Base-by-base conservation (phyloP, 2,113 vertebrate species). In the Columba janthina region DNA sequence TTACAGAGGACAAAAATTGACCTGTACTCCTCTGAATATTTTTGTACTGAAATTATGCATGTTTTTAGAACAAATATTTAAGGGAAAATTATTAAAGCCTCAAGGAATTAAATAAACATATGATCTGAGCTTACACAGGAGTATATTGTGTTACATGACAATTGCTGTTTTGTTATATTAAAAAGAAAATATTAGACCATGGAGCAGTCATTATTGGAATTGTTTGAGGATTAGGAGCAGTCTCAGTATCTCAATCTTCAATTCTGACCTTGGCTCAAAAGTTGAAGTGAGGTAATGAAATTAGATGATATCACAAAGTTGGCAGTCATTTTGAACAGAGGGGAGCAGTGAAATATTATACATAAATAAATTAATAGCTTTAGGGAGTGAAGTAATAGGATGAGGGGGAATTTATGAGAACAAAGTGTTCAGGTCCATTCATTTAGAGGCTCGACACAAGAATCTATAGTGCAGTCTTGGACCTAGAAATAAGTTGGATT, bases 231-330 rank as follows among this genome's bases (percentile, higher is more conserved):
- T 5, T 80, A 13, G 34, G 25, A 88, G 13, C 12, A 85, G 22
- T 57, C 54, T 85, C 25, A 60, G 42, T 62, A 87, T 71, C 38
- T 93, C 48, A 57, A 9, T 75, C 44, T 89, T 78, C 38, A 56
- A 24, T 92, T 70, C 42, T 90, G 88, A 93, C 90, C 75, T 96
- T 95, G 90, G 56, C 64, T 87, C 21, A 85, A 67, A 88, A 71
- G 67, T 51, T 94, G 67, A 90, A 86, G 22, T 93, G 71, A 96
- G 46, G 85, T 93, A 94, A 94, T 95, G 83, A 86, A 93, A 90
- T 88, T 42, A 90, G 67, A 86, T 95, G 92, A 96, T 83, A 88
- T 92, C 94, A 96, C 83, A 83, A 92, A 95, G n/a, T 80, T 94
- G 82, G 90, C 82, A 94, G 75, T 42, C 60, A 61, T 91, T 94